Base-by-base conservation (phyloP, 2,113 vertebrate genomes). In the Urocynchramus pylzowi region DNA sequence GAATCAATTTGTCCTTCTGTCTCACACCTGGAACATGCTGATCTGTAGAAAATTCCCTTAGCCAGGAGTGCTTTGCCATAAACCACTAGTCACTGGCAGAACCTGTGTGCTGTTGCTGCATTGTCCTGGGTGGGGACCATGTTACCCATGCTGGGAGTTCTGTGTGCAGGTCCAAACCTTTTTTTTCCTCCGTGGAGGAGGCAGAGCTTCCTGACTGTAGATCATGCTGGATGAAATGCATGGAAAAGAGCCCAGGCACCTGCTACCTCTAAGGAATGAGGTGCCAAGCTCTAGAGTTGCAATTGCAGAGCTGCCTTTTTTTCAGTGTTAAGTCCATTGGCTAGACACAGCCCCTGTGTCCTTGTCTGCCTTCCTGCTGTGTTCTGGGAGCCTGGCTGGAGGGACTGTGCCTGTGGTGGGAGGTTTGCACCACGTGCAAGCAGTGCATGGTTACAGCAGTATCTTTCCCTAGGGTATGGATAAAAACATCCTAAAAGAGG, bases 121-220 rank as follows among this genome's bases (percentile, higher is more conserved):
- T 24, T 61, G 52, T 65, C 23, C 45, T 60, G 14, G 6, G 1
- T 50, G 9, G 28, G 20, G 23, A 31, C n/a, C 12, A 3, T 0
- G 0, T 60, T 61, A 24, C 23, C n/a, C 4, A 3, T 35, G 56
- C 27, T 67, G 33, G 54, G 60, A 91, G 5, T 30, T 64, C 10
- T 52, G 8, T 86, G 39, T 82, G n/a, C 60, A 45, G 37, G 12
- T 73, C n/a, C 31, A 35, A 77, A 13, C 7, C 10, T 35, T 3
- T n/a, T 64, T 39, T 33, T 61, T 2, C 1, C 28, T 69, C 24
- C 0, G 0, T 79, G 85, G 33, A 64, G 71, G 33, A 13, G 9
- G 16, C 70, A 53, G 64, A 88, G 31, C 42, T 93, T 49, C 28
- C 37, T 53, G 13, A 13, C 27, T 85, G 21, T 28, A 74, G 37